Percentiles rank a stretch among this genome's conserved stretches.
Conservation (phyloP, 1,140 invertebrate genomes). For the Harpegnathos saltator region DNA sequence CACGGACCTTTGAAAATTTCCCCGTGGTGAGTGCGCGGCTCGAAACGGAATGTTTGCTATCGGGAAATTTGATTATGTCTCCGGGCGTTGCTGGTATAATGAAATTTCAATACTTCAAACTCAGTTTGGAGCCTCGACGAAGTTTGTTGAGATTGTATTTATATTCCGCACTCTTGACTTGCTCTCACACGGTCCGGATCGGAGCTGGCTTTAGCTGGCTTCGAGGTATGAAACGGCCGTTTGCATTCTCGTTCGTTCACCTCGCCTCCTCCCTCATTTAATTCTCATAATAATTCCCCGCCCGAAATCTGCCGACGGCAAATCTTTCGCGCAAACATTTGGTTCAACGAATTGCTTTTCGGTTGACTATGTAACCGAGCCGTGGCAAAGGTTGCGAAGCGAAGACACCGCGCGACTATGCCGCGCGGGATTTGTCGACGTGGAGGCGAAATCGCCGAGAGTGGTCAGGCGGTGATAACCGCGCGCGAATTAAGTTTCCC, state of each 20-base stretch:
- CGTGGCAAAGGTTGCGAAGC: background rate
- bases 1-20: slow-evolving; percentile 4
- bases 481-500: slow-evolving; percentile 7
- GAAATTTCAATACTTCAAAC: slow-evolving; percentile 56
- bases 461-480: background rate
- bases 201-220: too few species aligned
- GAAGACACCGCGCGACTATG: too few species aligned
- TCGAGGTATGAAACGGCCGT: slow-evolving; percentile 3
- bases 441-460: background rate
- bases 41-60: slow-evolving; percentile 29
- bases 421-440: background rate
- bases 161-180: slow-evolving; percentile 25
- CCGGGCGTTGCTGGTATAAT: slow-evolving; percentile 39
- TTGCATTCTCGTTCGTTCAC: too few species aligned
- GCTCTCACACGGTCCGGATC: background rate
- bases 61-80: slow-evolving; percentile 42
- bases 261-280: too few species aligned
- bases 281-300: background rate
- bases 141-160: slow-evolving; percentile 46
- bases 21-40: background rate
- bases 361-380: background rate
- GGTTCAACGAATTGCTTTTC: background rate
- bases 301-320: background rate
- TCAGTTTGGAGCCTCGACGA: slow-evolving; percentile 41
- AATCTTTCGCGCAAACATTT: background rate